Evolutionary conservation across 2,888 invertebrate species (phyloP).

Genomic region (Trissonchulus sp.): DNA sequence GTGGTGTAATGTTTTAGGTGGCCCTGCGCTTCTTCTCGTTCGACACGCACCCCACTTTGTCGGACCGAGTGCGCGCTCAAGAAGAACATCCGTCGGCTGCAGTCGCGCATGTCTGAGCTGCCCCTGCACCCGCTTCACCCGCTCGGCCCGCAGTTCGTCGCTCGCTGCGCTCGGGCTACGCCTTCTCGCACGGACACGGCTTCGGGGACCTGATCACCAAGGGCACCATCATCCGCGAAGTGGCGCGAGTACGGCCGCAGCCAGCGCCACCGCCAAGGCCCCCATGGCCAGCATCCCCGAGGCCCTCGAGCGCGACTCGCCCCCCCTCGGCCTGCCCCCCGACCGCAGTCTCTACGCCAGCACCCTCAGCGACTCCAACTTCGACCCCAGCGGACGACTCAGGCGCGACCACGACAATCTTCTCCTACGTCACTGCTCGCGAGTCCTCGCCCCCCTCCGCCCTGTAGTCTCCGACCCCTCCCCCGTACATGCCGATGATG

Average conservation of each 20-base stretch:
- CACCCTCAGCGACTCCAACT: neutral
- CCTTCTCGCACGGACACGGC: slow-evolving; percentile 96
- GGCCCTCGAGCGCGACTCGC: neutral
- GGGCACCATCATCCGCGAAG: slow-evolving; percentile 37
- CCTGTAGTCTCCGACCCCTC: too few relatives aligned
- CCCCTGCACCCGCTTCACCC: slow-evolving; percentile 46
- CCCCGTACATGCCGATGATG: too few relatives aligned
- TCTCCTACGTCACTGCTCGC: neutral
- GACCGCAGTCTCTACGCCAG: neutral
- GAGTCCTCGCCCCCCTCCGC: neutral
- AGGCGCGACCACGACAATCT: neutral
- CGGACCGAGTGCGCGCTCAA: slow-evolving; percentile 82
- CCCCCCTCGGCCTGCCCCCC: neutral
- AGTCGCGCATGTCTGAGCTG: slow-evolving; percentile 48
- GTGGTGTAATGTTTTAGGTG: slow-evolving; percentile 29
- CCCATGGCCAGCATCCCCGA: neutral
- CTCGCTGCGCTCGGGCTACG: slow-evolving; percentile 90
- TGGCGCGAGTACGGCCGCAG: slow-evolving; percentile 10
- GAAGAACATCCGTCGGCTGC: slow-evolving; percentile 56
- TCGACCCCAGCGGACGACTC: neutral
- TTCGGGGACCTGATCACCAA: slow-evolving; percentile 88
- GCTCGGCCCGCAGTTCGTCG: slow-evolving; percentile 63
- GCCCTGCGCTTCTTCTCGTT: slow-evolving; percentile 83
- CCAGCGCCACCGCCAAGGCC: neutral
- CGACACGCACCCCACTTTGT: slow-evolving; percentile 80